These are phyloP conservation scores for human DNA, from an alignment of 2,113 vertebrate species.

Conservation along the genomic window DNA sequence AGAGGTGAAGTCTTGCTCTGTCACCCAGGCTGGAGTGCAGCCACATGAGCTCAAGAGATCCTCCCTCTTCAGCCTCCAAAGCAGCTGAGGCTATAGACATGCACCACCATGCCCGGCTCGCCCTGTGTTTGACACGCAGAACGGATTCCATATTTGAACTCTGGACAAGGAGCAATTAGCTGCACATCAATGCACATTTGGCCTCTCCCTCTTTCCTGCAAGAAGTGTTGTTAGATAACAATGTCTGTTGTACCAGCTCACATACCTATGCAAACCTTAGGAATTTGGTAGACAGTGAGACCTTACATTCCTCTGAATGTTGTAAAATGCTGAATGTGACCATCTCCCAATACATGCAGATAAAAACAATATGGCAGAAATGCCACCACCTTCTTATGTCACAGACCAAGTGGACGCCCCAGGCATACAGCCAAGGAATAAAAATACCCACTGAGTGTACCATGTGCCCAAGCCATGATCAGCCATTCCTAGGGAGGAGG, in stretches of 20 bases:
- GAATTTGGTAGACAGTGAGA: background rate
- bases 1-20: too few relatives aligned
- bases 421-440: background rate
- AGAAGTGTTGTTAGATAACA: background rate
- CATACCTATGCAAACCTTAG: background rate
- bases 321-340: background rate
- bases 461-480: background rate
- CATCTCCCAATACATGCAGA: background rate
- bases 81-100: too few relatives aligned
- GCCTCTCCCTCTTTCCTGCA: background rate
- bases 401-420: background rate
- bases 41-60: too few relatives aligned
- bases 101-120: too few relatives aligned
- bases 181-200: background rate
- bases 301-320: background rate
- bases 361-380: background rate
- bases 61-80: too few relatives aligned
- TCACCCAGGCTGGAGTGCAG: too few relatives aligned
- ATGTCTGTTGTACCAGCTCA: background rate
- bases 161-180: background rate
- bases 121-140: background rate
- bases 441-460: background rate
- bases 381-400: background rate
- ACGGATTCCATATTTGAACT: background rate
- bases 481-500: background rate